These are phyloP conservation scores for Pteropus rufus DNA, from an alignment of 2,797 vertebrate species.

Conservation along the genomic window DNA sequence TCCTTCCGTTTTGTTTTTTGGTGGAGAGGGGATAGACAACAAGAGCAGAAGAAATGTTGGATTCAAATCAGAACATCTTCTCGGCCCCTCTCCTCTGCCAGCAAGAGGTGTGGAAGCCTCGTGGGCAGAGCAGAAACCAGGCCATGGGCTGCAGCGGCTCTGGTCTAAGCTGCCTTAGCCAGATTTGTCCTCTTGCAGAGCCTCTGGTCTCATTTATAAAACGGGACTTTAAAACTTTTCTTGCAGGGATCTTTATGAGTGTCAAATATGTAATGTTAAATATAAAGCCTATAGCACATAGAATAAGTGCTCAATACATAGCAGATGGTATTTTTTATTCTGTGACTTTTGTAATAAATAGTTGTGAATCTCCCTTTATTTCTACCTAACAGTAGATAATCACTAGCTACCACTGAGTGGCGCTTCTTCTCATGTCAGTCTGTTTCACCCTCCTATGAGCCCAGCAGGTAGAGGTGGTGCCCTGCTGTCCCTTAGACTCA, in stretches of 20 bases:
- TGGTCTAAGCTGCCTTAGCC: not conserved
- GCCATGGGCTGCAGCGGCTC: not conserved
- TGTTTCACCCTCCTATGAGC: not conserved
- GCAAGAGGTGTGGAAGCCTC: not conserved
- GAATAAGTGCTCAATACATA: not conserved
- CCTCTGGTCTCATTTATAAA: not conserved
- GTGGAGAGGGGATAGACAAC: too few species aligned
- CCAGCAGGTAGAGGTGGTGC: not conserved
- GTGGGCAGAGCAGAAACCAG: too few species aligned
- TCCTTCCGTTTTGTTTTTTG: not conserved
- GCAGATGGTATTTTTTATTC: not conserved
- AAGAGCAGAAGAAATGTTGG: not conserved
- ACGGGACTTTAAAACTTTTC: not conserved
- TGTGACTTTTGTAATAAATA: not conserved
- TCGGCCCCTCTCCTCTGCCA: not conserved
- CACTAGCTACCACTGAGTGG: accelerated
- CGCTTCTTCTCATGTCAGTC: not conserved
- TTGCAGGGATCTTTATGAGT: too few species aligned
- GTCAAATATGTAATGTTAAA: not conserved
- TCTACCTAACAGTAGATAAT: not conserved
- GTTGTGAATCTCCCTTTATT: not conserved
- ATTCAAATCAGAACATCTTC: not conserved
- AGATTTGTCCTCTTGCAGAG: not conserved
- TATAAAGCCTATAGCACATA: not conserved
- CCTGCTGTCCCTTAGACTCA: not conserved